Conservation (phyloP, 2,113 vertebrate species). For the Numida meleagris region DNA sequence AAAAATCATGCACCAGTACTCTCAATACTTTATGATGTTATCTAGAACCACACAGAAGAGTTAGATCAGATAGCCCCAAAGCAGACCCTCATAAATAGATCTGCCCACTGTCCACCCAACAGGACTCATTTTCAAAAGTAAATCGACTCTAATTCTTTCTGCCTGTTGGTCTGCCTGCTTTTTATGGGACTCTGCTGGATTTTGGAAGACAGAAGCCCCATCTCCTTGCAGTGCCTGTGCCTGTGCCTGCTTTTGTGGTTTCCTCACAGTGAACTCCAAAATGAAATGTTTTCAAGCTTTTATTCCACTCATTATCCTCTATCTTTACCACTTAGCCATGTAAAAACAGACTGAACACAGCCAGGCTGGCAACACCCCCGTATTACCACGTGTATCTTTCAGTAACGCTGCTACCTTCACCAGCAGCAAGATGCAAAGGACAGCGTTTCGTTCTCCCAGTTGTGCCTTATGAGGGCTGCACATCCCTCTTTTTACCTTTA, state of each 20-base stretch:
- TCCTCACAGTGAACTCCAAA: not conserved
- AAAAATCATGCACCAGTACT: not conserved
- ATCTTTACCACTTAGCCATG: not conserved
- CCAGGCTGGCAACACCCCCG: not conserved
- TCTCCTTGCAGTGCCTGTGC: not conserved
- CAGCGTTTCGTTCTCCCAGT: not conserved
- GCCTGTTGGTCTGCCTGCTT: slow-evolving; percentile 15
- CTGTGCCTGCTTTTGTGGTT: not conserved
- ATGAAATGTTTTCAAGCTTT: slow-evolving; percentile 13
- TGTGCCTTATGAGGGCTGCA: not conserved
- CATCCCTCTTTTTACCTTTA: not conserved
- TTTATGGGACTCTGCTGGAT: slow-evolving; percentile 7
- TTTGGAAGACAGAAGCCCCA: not conserved
- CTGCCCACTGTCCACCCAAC: not conserved
- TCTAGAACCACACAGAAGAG: not conserved
- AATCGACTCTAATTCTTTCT: not conserved
- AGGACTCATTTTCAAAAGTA: slow-evolving; percentile 4
- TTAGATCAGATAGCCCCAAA: not conserved
- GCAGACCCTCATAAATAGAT: not conserved
- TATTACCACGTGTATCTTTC: not conserved
- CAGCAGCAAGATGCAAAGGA: not conserved
- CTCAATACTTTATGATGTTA: not conserved
- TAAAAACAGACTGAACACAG: slow-evolving; percentile 5
- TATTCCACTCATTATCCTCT: not conserved
- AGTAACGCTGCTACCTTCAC: not conserved